Evolutionary conservation across 2,888 invertebrate genomes (phyloP).

Genomic region (Scelioninae gen. 2): DNA sequence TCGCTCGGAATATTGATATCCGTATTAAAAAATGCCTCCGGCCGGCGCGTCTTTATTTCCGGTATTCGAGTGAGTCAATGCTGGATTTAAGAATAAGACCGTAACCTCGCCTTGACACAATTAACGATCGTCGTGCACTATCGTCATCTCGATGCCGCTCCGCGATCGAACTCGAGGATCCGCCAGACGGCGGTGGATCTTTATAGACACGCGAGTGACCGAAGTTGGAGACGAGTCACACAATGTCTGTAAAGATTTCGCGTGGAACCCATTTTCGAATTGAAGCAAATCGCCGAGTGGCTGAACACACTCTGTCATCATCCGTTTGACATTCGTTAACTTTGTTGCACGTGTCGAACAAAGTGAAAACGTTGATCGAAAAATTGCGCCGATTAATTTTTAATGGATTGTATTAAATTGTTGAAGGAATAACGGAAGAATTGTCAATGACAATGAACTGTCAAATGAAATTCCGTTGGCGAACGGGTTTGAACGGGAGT

Average conservation of each 20-base stretch:
- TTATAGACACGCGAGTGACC: slow-evolving; percentile 44
- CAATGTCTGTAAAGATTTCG: slow-evolving; percentile 28
- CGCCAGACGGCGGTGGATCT: slow-evolving; percentile 24
- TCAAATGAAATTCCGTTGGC: too few relatives aligned
- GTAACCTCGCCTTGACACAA: slow-evolving; percentile 62
- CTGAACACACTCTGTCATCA: slow-evolving; percentile 17
- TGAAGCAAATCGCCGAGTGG: slow-evolving; percentile 23
- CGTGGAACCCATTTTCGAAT: slow-evolving; percentile 36
- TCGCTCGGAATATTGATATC: too few relatives aligned
- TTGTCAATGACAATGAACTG: too few relatives aligned
- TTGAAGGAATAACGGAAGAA: too few relatives aligned
- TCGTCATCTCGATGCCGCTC: slow-evolving; percentile 50
- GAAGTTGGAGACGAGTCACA: slow-evolving; percentile 8
- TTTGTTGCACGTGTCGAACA: slow-evolving; percentile 14
- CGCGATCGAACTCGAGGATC: slow-evolving; percentile 47
- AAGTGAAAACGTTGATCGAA: not conserved
- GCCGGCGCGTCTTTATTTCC: slow-evolving; percentile 58
- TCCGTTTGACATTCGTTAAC: slow-evolving; percentile 22
- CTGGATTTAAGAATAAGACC: slow-evolving; percentile 27
- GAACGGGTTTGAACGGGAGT: too few relatives aligned
- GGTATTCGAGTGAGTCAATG: slow-evolving; percentile 43
- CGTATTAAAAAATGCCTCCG: too few relatives aligned
- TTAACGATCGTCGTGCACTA: slow-evolving; percentile 62
- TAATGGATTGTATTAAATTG: too few relatives aligned
- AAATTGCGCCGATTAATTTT: too few relatives aligned